These are phyloP conservation scores for Stictonetta naevosa DNA, from an alignment of 2,113 vertebrate species.

Conservation along the genomic window DNA sequence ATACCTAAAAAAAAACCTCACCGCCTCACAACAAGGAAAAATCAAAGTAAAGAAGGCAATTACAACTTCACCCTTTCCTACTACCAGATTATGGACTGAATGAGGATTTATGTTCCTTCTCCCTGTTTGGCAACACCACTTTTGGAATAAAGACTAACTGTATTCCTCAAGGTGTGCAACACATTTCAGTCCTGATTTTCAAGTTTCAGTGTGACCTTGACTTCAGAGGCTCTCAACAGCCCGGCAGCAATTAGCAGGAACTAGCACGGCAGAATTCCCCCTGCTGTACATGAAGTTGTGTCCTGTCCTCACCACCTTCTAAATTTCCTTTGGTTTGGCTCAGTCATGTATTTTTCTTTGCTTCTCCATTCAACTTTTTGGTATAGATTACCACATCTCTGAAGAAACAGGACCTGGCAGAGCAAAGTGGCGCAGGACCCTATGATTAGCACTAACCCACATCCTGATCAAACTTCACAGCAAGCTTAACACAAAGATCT, in stretches of 20 bases:
- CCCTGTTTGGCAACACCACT: background rate
- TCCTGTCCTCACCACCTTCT: background rate
- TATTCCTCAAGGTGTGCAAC: background rate
- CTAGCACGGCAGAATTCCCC: background rate
- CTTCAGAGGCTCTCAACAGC: background rate
- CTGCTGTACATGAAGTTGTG: background rate
- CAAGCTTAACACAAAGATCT: background rate
- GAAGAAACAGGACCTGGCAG: conserved; percentile 7
- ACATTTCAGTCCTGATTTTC: background rate
- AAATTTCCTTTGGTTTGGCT: background rate
- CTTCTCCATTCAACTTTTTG: background rate
- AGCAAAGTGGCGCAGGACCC: background rate
- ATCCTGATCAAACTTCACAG: conserved; percentile 13
- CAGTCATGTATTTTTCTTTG: background rate
- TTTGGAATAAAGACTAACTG: background rate
- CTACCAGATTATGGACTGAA: background rate
- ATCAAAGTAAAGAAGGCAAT: background rate
- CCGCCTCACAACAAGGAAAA: background rate
- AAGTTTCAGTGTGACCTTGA: background rate
- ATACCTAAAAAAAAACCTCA: background rate
- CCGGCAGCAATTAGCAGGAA: background rate
- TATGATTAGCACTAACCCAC: background rate
- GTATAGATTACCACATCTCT: background rate
- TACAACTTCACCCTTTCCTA: background rate
- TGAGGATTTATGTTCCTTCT: background rate